Evolutionary conservation across 2,888 invertebrate species (phyloP).

Genomic region (Oscheius sp.): DNA sequence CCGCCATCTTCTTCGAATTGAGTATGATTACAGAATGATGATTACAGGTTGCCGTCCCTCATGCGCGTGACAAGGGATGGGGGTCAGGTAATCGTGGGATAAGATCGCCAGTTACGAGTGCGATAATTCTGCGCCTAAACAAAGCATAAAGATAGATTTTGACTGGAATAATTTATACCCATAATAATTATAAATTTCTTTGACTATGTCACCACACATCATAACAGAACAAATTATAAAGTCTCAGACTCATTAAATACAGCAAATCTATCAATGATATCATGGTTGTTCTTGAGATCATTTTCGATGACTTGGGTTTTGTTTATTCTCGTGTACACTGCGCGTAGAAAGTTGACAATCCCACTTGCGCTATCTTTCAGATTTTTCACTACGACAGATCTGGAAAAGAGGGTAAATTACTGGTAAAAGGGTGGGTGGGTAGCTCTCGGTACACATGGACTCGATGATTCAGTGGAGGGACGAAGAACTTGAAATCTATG

Average conservation of each 20-base stretch:
- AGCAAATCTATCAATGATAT: constrained; percentile 29
- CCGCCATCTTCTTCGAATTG: too few relatives aligned
- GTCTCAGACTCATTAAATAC: constrained; percentile 16
- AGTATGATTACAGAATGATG: not conserved
- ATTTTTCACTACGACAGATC: constrained; percentile 15
- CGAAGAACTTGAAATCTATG: too few relatives aligned
- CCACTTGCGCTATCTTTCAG: constrained; percentile 25
- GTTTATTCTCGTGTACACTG: constrained; percentile 27
- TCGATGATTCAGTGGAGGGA: not conserved
- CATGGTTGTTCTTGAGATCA: constrained; percentile 32
- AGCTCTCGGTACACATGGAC: not conserved
- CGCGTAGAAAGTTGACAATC: constrained; percentile 28
- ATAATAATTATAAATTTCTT: not conserved
- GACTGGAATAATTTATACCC: constrained; percentile 1
- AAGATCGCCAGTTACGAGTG: constrained; percentile 24
- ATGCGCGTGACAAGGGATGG: not conserved
- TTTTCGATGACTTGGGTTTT: constrained; percentile 34
- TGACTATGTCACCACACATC: too few relatives aligned
- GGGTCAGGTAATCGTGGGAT: constrained; percentile 26
- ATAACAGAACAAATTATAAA: not conserved
- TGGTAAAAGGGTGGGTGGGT: not conserved
- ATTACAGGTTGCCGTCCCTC: not conserved
- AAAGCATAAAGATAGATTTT: constrained; percentile 6
- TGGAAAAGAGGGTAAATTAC: constrained; percentile 1
- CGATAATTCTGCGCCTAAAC: constrained; percentile 19